phyloP scores from a whole-genome alignment of 2,797 vertebrate species.

The Anguilla marmorata region DNA sequence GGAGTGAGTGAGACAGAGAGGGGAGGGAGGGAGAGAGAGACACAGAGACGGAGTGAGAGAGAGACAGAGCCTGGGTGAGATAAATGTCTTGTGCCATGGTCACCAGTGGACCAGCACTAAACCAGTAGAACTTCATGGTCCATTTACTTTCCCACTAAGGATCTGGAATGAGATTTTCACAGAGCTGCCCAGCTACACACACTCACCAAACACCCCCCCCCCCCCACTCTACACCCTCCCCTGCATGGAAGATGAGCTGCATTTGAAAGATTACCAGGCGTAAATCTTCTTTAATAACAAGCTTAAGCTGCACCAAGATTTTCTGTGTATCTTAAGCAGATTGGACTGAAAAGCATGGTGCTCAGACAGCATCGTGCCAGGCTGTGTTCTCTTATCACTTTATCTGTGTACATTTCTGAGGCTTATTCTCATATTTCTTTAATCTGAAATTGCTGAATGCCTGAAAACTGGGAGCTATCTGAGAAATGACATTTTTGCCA shows the following conservation, averaged over 20 bases:
- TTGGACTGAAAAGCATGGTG: background rate
- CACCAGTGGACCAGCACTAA: background rate
- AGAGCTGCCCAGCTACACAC: background rate
- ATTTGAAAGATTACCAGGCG: constrained; percentile 11
- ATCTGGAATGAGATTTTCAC: constrained; percentile 5
- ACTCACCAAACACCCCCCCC: background rate
- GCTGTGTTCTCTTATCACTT: background rate
- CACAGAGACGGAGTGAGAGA: background rate
- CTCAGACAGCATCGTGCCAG: background rate
- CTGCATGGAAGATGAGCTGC: constrained; percentile 4
- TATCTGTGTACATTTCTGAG: background rate
- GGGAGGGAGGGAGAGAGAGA: background rate
- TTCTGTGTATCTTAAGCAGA: background rate
- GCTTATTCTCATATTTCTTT: background rate
- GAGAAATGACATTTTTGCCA: background rate
- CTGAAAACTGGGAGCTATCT: background rate
- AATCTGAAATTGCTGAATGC: background rate
- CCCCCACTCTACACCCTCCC: background rate
- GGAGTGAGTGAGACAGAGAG: background rate
- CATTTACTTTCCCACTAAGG: background rate
- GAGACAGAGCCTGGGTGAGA: background rate
- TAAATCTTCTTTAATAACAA: constrained; percentile 24
- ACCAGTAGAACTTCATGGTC: background rate
- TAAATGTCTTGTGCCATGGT: background rate
- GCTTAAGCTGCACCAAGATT: constrained; percentile 18